Evolutionary conservation across 2,797 vertebrate genomes (phyloP).

Genomic region (Lepus townsendii): DNA sequence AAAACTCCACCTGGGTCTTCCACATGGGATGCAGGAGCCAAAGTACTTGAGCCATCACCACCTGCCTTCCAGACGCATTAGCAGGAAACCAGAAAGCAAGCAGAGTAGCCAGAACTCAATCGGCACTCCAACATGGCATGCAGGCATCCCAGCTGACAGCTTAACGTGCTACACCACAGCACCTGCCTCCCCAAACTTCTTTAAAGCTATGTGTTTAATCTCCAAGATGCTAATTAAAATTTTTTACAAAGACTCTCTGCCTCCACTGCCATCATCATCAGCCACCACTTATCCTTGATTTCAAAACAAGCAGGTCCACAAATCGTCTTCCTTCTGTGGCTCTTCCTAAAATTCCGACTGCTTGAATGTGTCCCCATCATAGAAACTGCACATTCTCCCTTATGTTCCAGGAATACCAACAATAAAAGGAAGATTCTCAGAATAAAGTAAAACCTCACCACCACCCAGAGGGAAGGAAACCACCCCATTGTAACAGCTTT

Average conservation of each 20-base stretch:
- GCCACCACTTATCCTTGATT: not conserved
- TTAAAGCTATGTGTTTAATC: not conserved
- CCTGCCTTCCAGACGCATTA: too few relatives aligned
- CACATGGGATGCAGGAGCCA: too few relatives aligned
- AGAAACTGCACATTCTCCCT: not conserved
- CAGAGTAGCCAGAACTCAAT: too few relatives aligned
- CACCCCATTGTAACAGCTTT: not conserved
- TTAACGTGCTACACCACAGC: too few relatives aligned
- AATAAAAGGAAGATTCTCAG: not conserved
- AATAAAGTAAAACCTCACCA: not conserved
- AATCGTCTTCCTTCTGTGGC: not conserved
- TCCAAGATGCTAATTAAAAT: not conserved
- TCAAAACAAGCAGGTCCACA: not conserved
- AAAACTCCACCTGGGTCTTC: too few relatives aligned
- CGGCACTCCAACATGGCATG: too few relatives aligned
- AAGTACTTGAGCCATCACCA: too few relatives aligned
- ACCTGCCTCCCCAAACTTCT: not conserved
- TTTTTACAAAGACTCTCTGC: not conserved
- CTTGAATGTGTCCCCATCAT: too few relatives aligned
- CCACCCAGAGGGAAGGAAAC: not conserved
- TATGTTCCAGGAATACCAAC: not conserved
- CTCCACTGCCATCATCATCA: rapidly evolving
- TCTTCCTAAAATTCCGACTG: not conserved
- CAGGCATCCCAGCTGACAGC: too few relatives aligned
- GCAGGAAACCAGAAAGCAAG: too few relatives aligned